A percentile compares a stretch with the other conserved stretches of the same genome.
Conservation (phyloP, 2,797 vertebrate genomes). For the Macroramphosus scolopax region DNA sequence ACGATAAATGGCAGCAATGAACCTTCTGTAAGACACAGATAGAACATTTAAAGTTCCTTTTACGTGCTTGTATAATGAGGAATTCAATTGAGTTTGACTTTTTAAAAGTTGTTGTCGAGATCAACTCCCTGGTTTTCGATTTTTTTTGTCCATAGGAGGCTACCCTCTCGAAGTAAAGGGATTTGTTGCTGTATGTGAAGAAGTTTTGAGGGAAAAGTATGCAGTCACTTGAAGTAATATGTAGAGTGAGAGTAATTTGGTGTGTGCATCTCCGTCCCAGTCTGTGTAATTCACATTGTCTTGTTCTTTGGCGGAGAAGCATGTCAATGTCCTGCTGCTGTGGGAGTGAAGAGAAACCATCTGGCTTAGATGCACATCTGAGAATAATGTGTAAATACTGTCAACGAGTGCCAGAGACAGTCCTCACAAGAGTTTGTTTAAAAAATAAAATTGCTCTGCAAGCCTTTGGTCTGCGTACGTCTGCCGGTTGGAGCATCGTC, state of each 20-base stretch:
- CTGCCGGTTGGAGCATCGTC: conserved; percentile 4
- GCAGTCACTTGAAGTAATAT: too few species aligned
- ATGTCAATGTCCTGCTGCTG: conserved; percentile 56
- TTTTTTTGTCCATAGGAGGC: too few species aligned
- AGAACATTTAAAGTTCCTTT: conserved; percentile 59
- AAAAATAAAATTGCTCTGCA: conserved; percentile 29
- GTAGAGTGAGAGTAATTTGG: conserved; percentile 30
- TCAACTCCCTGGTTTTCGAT: conserved; percentile 38
- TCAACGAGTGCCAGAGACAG: conserved; percentile 42
- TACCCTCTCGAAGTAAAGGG: conserved; percentile 19
- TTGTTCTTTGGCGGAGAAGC: conserved; percentile 1
- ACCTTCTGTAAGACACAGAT: conserved; percentile 51
- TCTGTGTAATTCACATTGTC: too few species aligned
- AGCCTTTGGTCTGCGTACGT: conserved; percentile 12
- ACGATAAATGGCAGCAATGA: too few species aligned
- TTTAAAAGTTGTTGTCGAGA: conserved; percentile 51
- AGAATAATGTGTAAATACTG: conserved; percentile 60
- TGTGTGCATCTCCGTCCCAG: conserved; percentile 27
- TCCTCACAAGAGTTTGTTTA: conserved; percentile 37
- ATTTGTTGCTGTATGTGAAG: conserved; percentile 39
- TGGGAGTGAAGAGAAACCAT: conserved; percentile 55
- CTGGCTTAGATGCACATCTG: conserved; percentile 54
- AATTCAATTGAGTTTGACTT: conserved; percentile 64
- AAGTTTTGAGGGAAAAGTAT: too few species aligned
- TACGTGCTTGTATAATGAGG: conserved; percentile 62